Base-by-base conservation (phyloP, 2,888 invertebrate genomes). In the Alsophila aescularia region DNA sequence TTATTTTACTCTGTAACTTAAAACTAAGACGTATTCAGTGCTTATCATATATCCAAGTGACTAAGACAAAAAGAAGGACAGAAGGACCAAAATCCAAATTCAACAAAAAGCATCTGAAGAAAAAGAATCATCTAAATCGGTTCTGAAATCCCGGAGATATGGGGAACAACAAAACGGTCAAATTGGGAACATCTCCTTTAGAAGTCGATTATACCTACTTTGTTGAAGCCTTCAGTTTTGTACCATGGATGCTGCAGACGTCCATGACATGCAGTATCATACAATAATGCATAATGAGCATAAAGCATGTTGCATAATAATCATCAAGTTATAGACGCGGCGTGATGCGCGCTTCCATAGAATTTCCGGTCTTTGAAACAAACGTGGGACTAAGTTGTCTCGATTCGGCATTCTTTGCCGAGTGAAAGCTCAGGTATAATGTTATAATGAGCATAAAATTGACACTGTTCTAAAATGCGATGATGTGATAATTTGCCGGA, bases 321-420 rank as follows among this genome's bases (percentile, higher is more conserved):
- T 3, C 27, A 42, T 34, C n/a, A 15, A 41, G 29, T 12, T 27
- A 14, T 41, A 58, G 58, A 53, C 36, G 14, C 36, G 58, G 71
- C 67, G 72, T 71, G 72, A 69, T 64, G 69, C 64, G 69, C 63
- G 64, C 70, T 76, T 75, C 73, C 71, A 65, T 53, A 35, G 55
- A 52, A 62, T 69, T 77, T 76, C 77, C 72, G 75, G 70, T 45
- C 60, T 67, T 69, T 66, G 49, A 39, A 49, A 49, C 62, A 69
- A 72, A 70, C 78, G 76, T 78, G 78, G 70, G 77, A 78, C 62
- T 36, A 57, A 62, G 64, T 62, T 58, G 57, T 58, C 61, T 61
- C 64, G 63, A 62, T 71, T 67, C 58, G 60, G 62, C 57, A 56
- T 66, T 52, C 59, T 67, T 66, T 58, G 58, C 58, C 39, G 15